Percentiles rank a stretch among this genome's conserved stretches.
Conservation (phyloP, 2,888 invertebrate genomes). For the Philonicus albiceps region DNA sequence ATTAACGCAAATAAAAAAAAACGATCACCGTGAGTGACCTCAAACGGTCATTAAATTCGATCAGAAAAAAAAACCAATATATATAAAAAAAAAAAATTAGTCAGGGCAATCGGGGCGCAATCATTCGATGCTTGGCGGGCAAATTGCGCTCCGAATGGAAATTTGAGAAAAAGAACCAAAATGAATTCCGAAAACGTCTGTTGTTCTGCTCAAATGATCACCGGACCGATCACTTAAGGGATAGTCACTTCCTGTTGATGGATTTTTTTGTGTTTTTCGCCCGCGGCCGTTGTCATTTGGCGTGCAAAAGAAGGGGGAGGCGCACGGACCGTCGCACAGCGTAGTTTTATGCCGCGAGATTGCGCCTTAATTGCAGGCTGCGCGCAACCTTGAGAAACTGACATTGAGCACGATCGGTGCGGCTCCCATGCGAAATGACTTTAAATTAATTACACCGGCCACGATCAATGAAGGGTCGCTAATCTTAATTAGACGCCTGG, state of each 20-base stretch:
- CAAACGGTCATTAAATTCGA: conserved; percentile 24
- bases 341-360: background rate
- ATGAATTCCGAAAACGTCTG: conserved; percentile 13
- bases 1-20: conserved; percentile 24
- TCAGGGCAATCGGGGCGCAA: conserved; percentile 1
- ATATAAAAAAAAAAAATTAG: conserved; percentile 12
- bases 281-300: conserved; percentile 14
- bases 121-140: background rate
- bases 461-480: background rate
- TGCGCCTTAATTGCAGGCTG: background rate
- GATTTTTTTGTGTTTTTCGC: conserved; percentile 25
- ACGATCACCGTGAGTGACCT: background rate
- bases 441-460: background rate
- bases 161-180: background rate
- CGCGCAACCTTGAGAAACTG: conserved; percentile 15
- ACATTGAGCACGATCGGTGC: conserved; percentile 13
- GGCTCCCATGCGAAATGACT: background rate
- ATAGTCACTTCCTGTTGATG: conserved; percentile 48
- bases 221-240: conserved; percentile 43
- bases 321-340: background rate
- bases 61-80: background rate
- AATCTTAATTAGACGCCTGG: background rate
- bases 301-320: background rate
- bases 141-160: conserved; percentile 15
- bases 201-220: conserved; percentile 46